Conservation (phyloP, 2,888 invertebrate genomes). For the Nemotelus pantherinus region DNA sequence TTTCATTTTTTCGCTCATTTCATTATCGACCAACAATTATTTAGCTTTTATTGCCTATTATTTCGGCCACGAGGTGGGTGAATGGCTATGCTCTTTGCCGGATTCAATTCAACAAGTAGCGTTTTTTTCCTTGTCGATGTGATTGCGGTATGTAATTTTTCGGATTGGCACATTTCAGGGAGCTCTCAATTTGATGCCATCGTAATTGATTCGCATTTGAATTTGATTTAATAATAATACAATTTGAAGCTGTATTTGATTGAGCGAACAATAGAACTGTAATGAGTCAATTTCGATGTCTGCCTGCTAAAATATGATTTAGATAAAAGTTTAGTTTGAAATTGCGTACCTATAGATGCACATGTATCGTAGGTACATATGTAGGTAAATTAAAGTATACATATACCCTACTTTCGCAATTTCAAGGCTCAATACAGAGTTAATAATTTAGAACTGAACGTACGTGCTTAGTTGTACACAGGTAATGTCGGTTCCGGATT, state of each 20-base stretch:
- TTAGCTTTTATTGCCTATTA: conserved; percentile 32
- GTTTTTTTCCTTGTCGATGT: neutral
- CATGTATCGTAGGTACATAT: no score
- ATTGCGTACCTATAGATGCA: no score
- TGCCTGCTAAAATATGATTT: neutral
- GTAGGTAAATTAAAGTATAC: no score
- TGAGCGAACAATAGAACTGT: neutral
- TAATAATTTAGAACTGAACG: no score
- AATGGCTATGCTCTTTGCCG: neutral
- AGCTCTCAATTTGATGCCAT: conserved; percentile 14
- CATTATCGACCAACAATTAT: conserved; percentile 36
- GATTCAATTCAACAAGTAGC: conserved; percentile 21
- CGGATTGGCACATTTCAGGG: neutral
- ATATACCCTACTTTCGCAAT: no score
- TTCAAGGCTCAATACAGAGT: no score
- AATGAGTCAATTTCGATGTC: neutral
- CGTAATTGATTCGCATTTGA: conserved; percentile 22
- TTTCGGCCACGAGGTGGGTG: conserved; percentile 11
- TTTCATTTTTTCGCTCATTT: conserved; percentile 12
- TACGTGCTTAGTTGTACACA: no score
- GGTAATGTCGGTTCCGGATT: no score
- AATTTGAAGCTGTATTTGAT: neutral
- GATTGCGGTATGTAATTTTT: neutral
- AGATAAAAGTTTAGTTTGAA: no score
- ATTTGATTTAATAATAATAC: conserved; percentile 9